phyloP scores from a whole-genome alignment of 2,797 vertebrate species.

The Dermochelys coriacea region DNA sequence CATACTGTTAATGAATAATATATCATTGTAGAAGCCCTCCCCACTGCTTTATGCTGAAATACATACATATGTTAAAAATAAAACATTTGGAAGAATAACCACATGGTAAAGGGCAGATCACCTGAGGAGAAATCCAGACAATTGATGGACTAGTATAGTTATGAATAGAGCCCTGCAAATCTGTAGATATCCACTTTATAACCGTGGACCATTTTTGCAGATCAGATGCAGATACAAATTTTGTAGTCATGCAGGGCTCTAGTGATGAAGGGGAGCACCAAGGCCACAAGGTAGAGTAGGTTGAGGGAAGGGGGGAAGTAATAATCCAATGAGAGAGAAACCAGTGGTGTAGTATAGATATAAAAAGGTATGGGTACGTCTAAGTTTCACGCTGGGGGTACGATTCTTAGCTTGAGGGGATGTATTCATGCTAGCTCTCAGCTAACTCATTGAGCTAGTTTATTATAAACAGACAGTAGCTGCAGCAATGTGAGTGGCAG shows the following conservation, averaged over 20 bases:
- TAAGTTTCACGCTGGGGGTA: background rate
- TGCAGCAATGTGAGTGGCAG: too few species aligned
- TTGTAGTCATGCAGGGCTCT: background rate
- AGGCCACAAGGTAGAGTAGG: conserved; percentile 30
- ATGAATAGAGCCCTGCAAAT: background rate
- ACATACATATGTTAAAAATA: background rate
- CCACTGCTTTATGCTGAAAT: background rate
- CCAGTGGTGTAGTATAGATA: background rate
- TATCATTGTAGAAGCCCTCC: background rate
- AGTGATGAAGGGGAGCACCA: background rate
- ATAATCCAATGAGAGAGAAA: background rate
- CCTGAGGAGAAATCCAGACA: conserved; percentile 51
- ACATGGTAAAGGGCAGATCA: background rate
- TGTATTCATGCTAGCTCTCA: too few species aligned
- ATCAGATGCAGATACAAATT: too few species aligned
- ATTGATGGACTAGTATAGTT: background rate
- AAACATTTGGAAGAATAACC: background rate
- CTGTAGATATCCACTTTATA: too few species aligned
- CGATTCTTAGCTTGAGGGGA: background rate
- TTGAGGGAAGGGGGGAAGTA: background rate
- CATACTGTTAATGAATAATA: background rate
- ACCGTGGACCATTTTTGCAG: too few species aligned
- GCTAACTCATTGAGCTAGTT: too few species aligned
- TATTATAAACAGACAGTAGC: too few species aligned
- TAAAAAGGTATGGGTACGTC: background rate